Base-by-base conservation (phyloP, 2,797 vertebrate genomes). In the Rhynchonycteris naso region DNA sequence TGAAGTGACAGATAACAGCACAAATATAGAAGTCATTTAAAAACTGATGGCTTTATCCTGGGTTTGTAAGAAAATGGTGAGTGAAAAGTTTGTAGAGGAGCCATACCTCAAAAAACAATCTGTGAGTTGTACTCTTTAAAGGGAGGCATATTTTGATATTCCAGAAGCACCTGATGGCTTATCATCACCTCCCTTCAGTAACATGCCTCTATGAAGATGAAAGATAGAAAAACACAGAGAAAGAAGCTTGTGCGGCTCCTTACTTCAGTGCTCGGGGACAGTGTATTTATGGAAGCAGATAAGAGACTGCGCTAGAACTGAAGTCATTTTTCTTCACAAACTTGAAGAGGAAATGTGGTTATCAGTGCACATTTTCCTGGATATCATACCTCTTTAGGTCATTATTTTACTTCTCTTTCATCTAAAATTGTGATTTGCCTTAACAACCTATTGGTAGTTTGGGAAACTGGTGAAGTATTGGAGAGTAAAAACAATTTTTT, bases 331-430 rank as follows among this genome's bases (percentile, higher is more conserved):
- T 75, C 88, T 94, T 93, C 43, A 18, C 24, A 84, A 56, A 22
- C 52, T 81, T 78, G 43, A 81, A 95, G 78, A 52, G 59, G 89
- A 88, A 83, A 52, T 59, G 15, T 76, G 50, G 28, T 61, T 96
- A 63, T 78, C 21, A 78, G 35, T 35, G 90, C 19, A 59, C 26
- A 75, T 88, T 92, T 95, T 81, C 71, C 85, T 58, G 30, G 9
- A 58, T 68, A 90, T 43, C 58, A 63, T 54, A 47, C 24, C 7
- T 76, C 63, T 95, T 72, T 10, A 76, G 78, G 47, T 81, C 66
- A 89, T 93, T 94, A 91, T 90, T 93, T 97, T 83, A 71, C 18
- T 88, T 93, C 28, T 65, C 63, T 96, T 96, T 97, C 75, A 91
- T 92, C 86, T 87, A 95, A 95, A 92, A 78, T 71, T 81, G 16